Evolutionary conservation across 2,888 invertebrate genomes (phyloP).

Genomic region (Nomada flava): DNA sequence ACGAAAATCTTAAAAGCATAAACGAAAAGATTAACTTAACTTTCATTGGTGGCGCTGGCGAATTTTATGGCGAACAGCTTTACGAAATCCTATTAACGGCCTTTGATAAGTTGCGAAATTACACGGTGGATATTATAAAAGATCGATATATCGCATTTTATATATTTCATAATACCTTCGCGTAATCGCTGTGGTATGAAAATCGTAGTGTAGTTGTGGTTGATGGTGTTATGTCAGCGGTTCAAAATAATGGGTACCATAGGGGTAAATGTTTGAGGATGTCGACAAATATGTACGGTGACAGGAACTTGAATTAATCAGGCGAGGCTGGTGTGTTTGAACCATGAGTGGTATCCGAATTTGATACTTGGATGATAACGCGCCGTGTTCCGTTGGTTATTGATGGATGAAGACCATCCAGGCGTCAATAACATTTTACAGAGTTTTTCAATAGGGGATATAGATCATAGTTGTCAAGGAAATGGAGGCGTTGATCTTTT

Average conservation of each 20-base stretch:
- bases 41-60: slow-evolving; percentile 6
- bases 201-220: background rate
- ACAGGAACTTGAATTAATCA: slow-evolving; percentile 9
- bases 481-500: background rate
- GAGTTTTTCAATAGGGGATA: background rate
- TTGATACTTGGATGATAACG: background rate
- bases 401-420: slow-evolving; percentile 3
- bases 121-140: background rate
- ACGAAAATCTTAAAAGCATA: no score
- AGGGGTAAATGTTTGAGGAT: background rate
- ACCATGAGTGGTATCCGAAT: background rate
- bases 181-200: background rate
- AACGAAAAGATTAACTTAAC: background rate
- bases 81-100: slow-evolving; percentile 36
- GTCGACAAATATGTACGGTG: background rate
- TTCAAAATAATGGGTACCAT: background rate
- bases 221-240: background rate
- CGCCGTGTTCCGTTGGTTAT: background rate
- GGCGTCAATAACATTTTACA: background rate
- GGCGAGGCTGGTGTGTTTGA: background rate
- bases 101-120: slow-evolving; percentile 24
- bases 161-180: background rate
- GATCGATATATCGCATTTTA: slow-evolving; percentile 7
- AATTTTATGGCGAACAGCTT: background rate
- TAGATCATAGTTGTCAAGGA: background rate